Base-by-base conservation (phyloP, 2,888 invertebrate species). In the Eupithecia vulgata region DNA sequence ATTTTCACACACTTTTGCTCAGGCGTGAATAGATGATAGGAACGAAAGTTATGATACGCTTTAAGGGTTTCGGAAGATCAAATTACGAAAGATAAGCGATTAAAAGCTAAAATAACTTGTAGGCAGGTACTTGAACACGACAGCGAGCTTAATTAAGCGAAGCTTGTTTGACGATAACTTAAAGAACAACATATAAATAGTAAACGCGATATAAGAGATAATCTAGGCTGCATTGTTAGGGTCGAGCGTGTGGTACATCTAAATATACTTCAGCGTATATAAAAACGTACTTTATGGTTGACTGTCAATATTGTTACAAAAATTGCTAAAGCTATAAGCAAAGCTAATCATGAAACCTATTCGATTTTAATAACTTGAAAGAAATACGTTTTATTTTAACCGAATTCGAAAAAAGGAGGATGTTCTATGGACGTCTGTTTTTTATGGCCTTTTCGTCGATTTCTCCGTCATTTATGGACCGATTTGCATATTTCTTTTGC, bases 181-280 rank as follows among this genome's bases (percentile, higher is more conserved):
- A 69, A 48, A 34, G 35, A 52, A 69, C 66, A 52, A 35, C 64
- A 72, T 72, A 75, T 70, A 75, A 70, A 72, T 72, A 72, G 72
- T 72, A 45, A 66, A 72, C 69, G 67, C 72, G 70, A 75, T 75
- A 48, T 40, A 69, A 40, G 67, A 75, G 74, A 75, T 75, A 72
- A 72, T 71, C 69, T 69, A 52, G 59, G 21, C 45, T 72, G 70
- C 69, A 75, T 72, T 72, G 71, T 75, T 75, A 69, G 69, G 69
- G 35, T 21, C 67, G 68, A 71, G 57, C 71, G 21, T 61, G 68
- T 21, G 62, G 37, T 25, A 37, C 37, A 48, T 48, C 45, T 67
- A 67, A 67, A 45, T 67, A 21, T 65, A 37, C 10, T n/a, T 12
- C 35, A n/a, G 64, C 13, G 40, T 61, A 34, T 61, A 61, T 61